Percentiles rank a stretch among this genome's conserved stretches.
Conservation (phyloP, 2,797 vertebrate species). For the Smutsia gigantea region DNA sequence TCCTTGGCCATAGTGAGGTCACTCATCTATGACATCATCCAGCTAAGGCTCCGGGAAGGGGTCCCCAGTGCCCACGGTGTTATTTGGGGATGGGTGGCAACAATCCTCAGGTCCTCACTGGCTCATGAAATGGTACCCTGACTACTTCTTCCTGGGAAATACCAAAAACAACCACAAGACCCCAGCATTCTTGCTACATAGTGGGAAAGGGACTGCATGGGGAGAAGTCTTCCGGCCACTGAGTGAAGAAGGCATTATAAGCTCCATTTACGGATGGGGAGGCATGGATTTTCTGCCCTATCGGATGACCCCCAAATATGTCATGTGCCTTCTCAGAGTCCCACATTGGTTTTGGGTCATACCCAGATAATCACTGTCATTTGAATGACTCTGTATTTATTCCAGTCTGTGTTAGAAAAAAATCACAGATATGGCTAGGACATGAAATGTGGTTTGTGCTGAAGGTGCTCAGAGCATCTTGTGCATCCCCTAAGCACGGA, state of each 20-base stretch:
- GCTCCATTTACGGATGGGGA: background rate
- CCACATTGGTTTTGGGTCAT: background rate
- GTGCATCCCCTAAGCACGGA: background rate
- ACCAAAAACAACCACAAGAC: background rate
- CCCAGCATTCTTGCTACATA: background rate
- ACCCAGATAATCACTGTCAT: background rate
- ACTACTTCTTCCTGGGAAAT: background rate
- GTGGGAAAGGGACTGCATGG: background rate
- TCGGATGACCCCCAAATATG: background rate
- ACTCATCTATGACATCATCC: slow-evolving; percentile 75
- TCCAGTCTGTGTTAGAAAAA: background rate
- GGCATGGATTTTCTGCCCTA: background rate
- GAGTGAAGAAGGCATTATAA: background rate
- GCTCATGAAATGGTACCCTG: background rate
- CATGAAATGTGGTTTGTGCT: background rate
- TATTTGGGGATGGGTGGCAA: background rate
- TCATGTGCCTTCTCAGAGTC: too few relatives aligned
- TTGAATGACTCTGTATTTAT: background rate
- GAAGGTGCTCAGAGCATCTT: background rate
- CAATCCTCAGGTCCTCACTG: background rate
- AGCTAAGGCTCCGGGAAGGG: slow-evolving; percentile 22
- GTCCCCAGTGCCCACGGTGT: background rate
- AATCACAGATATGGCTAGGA: background rate
- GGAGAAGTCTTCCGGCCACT: background rate
- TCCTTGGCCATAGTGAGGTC: slow-evolving; percentile 2